Evolutionary conservation across 2,113 vertebrate genomes (phyloP), one percentile per base, ranked within the genome.

Genomic region (Upupa epops): DNA sequence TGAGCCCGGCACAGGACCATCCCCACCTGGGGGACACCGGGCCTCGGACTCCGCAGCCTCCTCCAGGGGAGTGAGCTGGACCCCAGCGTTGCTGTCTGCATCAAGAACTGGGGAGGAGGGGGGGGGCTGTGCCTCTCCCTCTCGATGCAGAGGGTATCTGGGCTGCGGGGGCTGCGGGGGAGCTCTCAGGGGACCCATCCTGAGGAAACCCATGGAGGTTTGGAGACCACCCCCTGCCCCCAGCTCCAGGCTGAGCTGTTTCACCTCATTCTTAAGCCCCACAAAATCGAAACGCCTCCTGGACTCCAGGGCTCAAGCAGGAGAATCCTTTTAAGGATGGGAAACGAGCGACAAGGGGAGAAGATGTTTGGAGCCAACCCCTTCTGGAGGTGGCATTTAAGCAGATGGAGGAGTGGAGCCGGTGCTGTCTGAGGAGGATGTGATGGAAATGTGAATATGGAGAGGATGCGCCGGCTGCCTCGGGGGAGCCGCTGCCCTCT

Each of bases 401-500:
- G 66, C 91, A 94, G 95, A 91, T 86, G 92, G 94, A 91, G 88
- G 90, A 92, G 66, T 4, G 68, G 71, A 93, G 88, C 19, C 6
- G 4, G 83, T 37, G 75, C 80, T 88, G 87, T 49, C 84, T 92
- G 92, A 78, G 76, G 70, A 94, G 82, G 88, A 93, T 93, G 94
- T 75, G 88, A 82, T 84, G 69, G 93, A 94, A 94, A 96, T 93
- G 96, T 25, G 84, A 92, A 89, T 94, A 59, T 24, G 88, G 93
- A 86, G 81, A 91, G 68, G 92, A 66, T 42, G 86, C 55, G 86
- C 32, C 1, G 4, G 54, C 65, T 77, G 82, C 93, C 63, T 37
- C 21, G 3, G 2, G 69, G 77, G 88, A 83, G 59, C 63, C 1
- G 2, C 5, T 66, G 49, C 59, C 71, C 64, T 65, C 34, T 0